Evolutionary conservation across 2,113 vertebrate genomes (phyloP), one percentile per base, ranked within the genome.

Genomic region (Piaya cayana): DNA sequence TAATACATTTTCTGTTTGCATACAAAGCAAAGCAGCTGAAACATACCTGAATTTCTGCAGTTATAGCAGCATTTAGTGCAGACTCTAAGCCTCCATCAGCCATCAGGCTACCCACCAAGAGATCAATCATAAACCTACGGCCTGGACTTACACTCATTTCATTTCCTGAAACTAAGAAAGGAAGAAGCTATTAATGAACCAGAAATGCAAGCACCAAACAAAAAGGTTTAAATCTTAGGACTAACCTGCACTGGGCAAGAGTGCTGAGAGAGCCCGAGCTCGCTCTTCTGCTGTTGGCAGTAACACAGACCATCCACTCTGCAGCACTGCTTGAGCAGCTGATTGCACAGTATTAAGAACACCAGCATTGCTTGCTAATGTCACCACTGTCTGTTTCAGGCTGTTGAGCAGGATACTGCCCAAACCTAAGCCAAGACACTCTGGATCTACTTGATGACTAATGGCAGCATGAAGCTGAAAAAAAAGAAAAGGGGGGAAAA

Each of bases 61-160:
- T 99, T 85, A 99, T 99, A 88, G 99, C 99, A 72, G 99, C 99
- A 12, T 98, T 98, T 50, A 99, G 96, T 2, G 99, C 99, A 26
- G 99, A 99, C 85, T 99, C 99, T 60, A 99, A 95, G 16, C 99
- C 99, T 70, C 99, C 99, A 43, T 99, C 99, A 26, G 99, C 99
- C 99, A 99, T 99, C 92, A 99, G 95, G 96, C 99, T 99, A 98
- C 99, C 99, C 95, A 99, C 99, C 96, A 99, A 95, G 29, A 99
- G 98, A 95, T 99, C 99, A 63, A 99, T 99, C 99, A 99, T 99
- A 96, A 99, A 99, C 29, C 99, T 98, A 26, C 99, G 98, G 4
- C 99, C 99, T 1, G 99, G 99, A 89, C 99, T 99, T 83, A 99
- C 97, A 21, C 97, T 98, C 97, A 99, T 99, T 93, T 99, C 99